These are phyloP conservation scores for Dendrocincla fuliginosa DNA, from an alignment of 2,797 vertebrate genomes.

Conservation along the genomic window DNA sequence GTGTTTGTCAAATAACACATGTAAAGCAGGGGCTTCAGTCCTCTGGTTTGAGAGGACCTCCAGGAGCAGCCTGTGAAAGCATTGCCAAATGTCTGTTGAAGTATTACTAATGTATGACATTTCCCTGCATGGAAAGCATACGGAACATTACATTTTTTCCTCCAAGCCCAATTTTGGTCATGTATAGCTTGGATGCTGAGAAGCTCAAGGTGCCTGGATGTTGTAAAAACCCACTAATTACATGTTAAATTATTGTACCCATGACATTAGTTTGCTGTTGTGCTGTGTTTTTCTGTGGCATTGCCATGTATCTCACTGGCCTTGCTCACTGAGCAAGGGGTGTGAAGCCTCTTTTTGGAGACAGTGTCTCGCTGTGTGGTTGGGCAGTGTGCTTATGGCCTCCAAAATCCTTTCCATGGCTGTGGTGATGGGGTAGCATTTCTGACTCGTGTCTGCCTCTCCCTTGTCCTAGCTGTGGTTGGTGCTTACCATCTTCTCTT, in stretches of 20 bases:
- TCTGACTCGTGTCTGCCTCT: background rate
- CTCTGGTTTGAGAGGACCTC: background rate
- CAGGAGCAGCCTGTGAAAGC: background rate
- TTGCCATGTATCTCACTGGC: background rate
- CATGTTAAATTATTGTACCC: background rate
- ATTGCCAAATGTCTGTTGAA: background rate
- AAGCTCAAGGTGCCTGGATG: background rate
- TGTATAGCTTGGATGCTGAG: background rate
- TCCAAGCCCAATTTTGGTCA: background rate
- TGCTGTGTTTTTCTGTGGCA: background rate
- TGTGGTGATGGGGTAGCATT: background rate
- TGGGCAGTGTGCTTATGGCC: background rate
- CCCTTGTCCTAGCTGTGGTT: background rate
- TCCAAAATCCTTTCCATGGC: background rate
- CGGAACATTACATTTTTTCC: fast-evolving
- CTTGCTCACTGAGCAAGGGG: background rate
- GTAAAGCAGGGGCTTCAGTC: background rate
- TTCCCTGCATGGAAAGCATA: background rate
- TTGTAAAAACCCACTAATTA: background rate
- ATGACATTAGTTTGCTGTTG: background rate
- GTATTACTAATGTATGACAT: background rate
- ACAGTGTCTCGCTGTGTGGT: background rate
- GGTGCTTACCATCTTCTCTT: background rate
- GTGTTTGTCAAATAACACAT: background rate
- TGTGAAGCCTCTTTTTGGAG: background rate